Percentiles rank a stretch among this genome's conserved stretches.
Evolutionary conservation across 2,888 invertebrate species (phyloP).

Genomic region (Cataglyphis cursor): DNA sequence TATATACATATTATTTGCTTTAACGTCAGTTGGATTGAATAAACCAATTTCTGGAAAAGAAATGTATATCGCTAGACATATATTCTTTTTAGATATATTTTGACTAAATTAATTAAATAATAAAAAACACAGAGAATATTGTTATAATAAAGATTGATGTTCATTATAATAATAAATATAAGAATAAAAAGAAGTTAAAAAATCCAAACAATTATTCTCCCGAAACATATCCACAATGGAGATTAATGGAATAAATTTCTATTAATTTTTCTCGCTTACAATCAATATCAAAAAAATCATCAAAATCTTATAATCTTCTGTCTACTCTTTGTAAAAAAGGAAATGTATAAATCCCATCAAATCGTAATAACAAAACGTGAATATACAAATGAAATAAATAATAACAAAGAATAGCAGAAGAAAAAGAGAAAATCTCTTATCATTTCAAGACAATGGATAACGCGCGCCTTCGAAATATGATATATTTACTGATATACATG

Average conservation of each 20-base stretch:
- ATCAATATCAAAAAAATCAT: neutral
- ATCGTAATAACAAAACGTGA: neutral
- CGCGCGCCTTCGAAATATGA: slow-evolving; percentile 11
- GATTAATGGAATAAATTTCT: neutral
- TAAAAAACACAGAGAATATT: neutral
- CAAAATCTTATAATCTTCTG: slow-evolving; percentile 4
- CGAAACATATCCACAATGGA: neutral
- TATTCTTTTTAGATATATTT: neutral
- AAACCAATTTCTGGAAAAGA: neutral
- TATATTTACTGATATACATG: slow-evolving; percentile 4
- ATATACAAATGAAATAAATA: neutral
- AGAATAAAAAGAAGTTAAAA: neutral
- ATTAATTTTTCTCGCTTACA: neutral
- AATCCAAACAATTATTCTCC: neutral
- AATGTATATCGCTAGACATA: neutral
- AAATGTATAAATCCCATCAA: slow-evolving; percentile 1
- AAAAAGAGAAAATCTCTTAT: slow-evolving; percentile 10
- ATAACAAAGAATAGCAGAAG: too few species aligned
- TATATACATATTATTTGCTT: neutral
- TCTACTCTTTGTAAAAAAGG: neutral
- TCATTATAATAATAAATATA: neutral
- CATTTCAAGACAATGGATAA: slow-evolving; percentile 34
- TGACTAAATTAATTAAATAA: neutral
- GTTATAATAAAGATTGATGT: neutral
- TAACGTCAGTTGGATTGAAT: neutral